Evolutionary conservation across 2,888 invertebrate species (phyloP).

Genomic region (Agrochola lychnidis): DNA sequence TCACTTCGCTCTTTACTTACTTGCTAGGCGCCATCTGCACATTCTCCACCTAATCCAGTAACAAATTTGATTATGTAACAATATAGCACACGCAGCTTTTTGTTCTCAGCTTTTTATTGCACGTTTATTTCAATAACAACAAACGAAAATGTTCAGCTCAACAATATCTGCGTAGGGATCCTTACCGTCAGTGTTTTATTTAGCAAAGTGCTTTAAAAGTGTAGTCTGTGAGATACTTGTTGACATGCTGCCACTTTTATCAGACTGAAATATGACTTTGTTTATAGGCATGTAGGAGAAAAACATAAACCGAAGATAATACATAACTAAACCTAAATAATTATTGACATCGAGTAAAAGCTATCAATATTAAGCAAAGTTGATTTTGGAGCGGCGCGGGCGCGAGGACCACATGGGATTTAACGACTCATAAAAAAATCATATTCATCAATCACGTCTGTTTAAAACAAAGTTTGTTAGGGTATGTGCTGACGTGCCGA

Average conservation of each 20-base stretch:
- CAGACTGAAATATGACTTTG: slow-evolving; percentile 19
- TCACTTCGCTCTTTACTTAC: slow-evolving; percentile 90
- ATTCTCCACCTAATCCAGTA: slow-evolving; percentile 88
- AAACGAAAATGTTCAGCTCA: slow-evolving; percentile 45
- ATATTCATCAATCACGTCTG: slow-evolving; percentile 70
- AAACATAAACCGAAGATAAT: slow-evolving; percentile 12
- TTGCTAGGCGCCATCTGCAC: slow-evolving; percentile 89
- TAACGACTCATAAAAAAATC: slow-evolving; percentile 71
- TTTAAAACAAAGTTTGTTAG: slow-evolving; percentile 67
- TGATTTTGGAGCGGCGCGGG: slow-evolving; percentile 59
- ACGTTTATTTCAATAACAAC: slow-evolving; percentile 65
- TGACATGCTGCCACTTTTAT: slow-evolving; percentile 30
- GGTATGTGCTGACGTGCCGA: slow-evolving; percentile 65
- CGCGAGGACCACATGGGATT: slow-evolving; percentile 63
- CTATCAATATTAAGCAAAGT: slow-evolving; percentile 66
- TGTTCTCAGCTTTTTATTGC: slow-evolving; percentile 63
- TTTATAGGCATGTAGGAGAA: slow-evolving; percentile 13
- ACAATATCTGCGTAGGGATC: slow-evolving; percentile 36
- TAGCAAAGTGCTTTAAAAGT: slow-evolving; percentile 39
- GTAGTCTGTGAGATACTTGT: slow-evolving; percentile 39
- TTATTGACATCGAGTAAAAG: slow-evolving; percentile 54
- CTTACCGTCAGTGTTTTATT: slow-evolving; percentile 50
- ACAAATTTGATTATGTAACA: slow-evolving; percentile 88
- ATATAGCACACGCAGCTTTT: slow-evolving; percentile 76
- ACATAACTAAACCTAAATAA: slow-evolving; percentile 54